Percentiles rank a stretch among this genome's conserved stretches.
phyloP scores from a whole-genome alignment of 23 tunicate species.

The Botrylloides violaceus region DNA sequence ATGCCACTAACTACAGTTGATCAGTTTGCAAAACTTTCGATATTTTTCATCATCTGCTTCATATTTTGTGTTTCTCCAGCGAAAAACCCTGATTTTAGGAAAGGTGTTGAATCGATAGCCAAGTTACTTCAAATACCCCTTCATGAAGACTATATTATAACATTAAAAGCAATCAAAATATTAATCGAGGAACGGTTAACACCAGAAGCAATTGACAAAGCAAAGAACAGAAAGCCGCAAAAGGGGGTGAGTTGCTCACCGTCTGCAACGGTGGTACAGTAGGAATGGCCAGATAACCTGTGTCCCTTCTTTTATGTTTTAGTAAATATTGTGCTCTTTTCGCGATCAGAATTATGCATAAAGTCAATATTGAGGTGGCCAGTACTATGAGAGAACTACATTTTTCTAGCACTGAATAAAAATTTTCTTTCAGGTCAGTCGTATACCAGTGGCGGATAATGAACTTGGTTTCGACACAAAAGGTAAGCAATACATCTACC shows the following conservation, averaged over 20 bases:
- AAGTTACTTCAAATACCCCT: slow-evolving; percentile 55
- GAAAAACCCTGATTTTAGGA: slow-evolving; percentile 26
- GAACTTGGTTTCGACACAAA: slow-evolving; percentile 81
- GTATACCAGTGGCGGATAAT: slow-evolving; percentile 45
- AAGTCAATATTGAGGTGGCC: not conserved
- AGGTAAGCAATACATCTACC: too few species aligned
- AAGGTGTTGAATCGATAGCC: slow-evolving; percentile 58
- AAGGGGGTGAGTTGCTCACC: slow-evolving; percentile 17
- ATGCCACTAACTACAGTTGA: too few species aligned
- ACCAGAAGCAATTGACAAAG: slow-evolving; percentile 23
- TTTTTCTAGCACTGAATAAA: not conserved
- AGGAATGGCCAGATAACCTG: too few species aligned
- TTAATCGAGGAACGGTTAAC: slow-evolving; percentile 50
- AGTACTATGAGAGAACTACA: not conserved
- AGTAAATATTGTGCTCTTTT: too few species aligned
- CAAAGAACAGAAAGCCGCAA: slow-evolving; percentile 17
- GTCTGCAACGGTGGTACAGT: too few species aligned
- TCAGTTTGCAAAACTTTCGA: too few species aligned
- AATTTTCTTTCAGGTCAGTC: slow-evolving; percentile 16
- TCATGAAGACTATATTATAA: slow-evolving; percentile 63
- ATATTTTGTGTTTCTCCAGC: too few species aligned
- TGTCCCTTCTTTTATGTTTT: too few species aligned
- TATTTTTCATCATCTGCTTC: too few species aligned
- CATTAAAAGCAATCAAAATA: slow-evolving; percentile 55
- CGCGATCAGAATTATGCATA: not conserved